Base-by-base conservation (phyloP, 1,140 invertebrate species). In the Drosophila tani region DNA sequence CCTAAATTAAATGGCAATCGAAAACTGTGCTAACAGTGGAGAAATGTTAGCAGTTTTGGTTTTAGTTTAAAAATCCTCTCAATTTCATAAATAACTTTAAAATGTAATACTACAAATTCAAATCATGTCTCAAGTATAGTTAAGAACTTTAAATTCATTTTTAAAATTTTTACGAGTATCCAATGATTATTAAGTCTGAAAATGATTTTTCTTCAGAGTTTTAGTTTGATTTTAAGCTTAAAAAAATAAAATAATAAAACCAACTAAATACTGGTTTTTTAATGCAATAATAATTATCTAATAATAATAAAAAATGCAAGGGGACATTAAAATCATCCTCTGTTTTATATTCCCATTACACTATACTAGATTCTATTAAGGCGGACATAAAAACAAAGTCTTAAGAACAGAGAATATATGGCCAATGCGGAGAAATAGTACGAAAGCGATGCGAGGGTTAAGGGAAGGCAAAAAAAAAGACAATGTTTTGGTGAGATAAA, bases 361-460 rank as follows among this genome's bases (percentile, higher is more conserved):
- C 6, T 12, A 12, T 17, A 8, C 12, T 14, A 19, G 8, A 9
- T 15, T 19, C 2, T 35, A 24, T 50, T 9, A 15, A 17, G 7
- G 32, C 3, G 12, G 17, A 19, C 51, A 41, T 27, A 45, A 59
- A 45, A 21, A 59, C 66, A 71, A 73, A 51, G 38, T 50, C 38
- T 41, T 51, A 59, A 59, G 57, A 71, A 43, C 50, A 43, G 27
- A 50, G 58, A 70, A 35, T 71, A 49, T 50, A 65, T 43, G 11
- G 19, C 27, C 27, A 49, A 19, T 69, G 45, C 51, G 11, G 3
- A 17, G 5, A 15, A 27, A 40, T 53, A 47, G 59, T 38, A 21
- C 21, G 12, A 51, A 60, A 29, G 24, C 19, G 11, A 69, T 12
- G 2, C 2, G 2, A 19, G 27, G 29, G 17, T 19, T 24, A 29